A percentile compares a stretch with the other conserved stretches of the same genome.
Conservation (phyloP, 2,113 vertebrate genomes). For the Galbula dea region DNA sequence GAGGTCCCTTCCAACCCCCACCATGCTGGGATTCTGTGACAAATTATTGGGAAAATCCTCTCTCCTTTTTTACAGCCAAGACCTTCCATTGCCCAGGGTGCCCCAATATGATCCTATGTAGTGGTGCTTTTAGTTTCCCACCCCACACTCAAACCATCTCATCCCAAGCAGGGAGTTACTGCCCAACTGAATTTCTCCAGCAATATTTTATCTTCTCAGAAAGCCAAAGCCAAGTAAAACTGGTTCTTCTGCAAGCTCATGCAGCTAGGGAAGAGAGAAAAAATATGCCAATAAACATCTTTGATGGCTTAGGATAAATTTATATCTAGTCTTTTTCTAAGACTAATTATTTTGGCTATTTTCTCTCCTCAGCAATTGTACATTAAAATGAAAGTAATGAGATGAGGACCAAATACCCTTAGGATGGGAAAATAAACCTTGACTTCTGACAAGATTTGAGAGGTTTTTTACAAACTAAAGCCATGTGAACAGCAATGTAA, state of each 20-base stretch:
- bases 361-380: neutral
- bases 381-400: constrained; percentile 30
- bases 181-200: neutral
- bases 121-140: neutral
- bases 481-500: neutral
- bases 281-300: constrained; percentile 44
- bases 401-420: constrained; percentile 9
- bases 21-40: no score
- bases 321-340: constrained; percentile 15
- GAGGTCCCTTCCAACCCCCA: no score
- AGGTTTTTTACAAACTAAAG: constrained; percentile 6
- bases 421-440: constrained; percentile 43
- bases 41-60: no score
- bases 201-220: neutral
- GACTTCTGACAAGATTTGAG: constrained; percentile 42
- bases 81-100: neutral
- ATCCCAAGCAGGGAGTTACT: neutral
- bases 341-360: constrained; percentile 6
- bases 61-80: neutral
- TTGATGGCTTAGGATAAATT: constrained; percentile 18
- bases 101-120: neutral
- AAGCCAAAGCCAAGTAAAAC: neutral
- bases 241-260: constrained; percentile 42
- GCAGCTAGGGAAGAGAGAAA: neutral
- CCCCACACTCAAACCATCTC: neutral